Base-by-base conservation (phyloP, 2,113 vertebrate genomes). In the Pandion haliaetus region DNA sequence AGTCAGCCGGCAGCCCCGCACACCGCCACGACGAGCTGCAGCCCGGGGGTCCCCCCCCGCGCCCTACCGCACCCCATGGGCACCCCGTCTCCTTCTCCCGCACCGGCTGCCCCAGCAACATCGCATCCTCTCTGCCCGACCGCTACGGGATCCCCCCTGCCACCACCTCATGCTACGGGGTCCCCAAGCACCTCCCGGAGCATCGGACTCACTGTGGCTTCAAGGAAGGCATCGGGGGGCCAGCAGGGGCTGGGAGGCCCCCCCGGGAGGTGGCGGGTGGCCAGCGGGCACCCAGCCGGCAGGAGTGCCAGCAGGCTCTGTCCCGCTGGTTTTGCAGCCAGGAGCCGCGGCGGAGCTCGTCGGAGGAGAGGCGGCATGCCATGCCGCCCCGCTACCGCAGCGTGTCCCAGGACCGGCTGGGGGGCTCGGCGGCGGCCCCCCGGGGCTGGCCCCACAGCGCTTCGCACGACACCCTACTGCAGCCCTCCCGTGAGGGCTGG, bases 321-420 rank as follows among this genome's bases (percentile, higher is more conserved):
- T 99, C 98, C 12, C 98, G 99, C 90, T 99, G 99, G 99, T 99
- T 99, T 97, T 98, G 99, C 57, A 99, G 97, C 97, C 99, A 99
- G 96, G 97, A 98, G 61, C 98, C 99, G 2, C 98, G 97, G 40
- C 97, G 98, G 52, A 97, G 97, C 82, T 44, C 95, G 10, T 97
- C 96, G 8, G 98, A 99, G 93, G 98, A 98, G 72, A 81, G 98
- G 4, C 97, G 95, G 44, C 97, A 86, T 82, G 98, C 96, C 96
- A 98, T 99, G 97, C 98, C 98, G 3, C 98, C 98, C 18, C 98
- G 99, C n/a, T 98, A 98, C 95, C 99, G 99, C 95, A 99, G 99
- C 95, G 99, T 98, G 96, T 99, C 99, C 50, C 99, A 99, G 94
- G 99, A 99, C 86, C 98, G 99, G 28, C 94, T 99, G 65, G 99